Conservation (phyloP, 2,888 invertebrate genomes). For the Plebejus anna region DNA sequence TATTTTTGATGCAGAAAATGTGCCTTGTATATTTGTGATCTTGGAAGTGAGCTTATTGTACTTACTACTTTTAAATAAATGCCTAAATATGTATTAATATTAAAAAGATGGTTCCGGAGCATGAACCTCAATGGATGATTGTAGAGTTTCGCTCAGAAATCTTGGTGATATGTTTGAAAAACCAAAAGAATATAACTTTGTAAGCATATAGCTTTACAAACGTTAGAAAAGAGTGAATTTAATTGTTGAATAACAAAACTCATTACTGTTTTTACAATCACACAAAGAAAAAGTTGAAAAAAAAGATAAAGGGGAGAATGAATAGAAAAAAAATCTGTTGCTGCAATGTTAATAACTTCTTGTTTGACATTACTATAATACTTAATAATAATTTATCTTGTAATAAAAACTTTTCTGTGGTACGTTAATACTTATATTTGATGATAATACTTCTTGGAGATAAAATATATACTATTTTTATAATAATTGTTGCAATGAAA, state of each 20-base stretch:
- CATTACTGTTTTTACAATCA: too few relatives aligned
- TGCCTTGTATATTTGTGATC: slow-evolving; percentile 23
- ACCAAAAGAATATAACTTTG: too few relatives aligned
- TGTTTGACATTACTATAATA: too few relatives aligned
- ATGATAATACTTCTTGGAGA: neutral
- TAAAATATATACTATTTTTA: neutral
- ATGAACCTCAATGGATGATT: neutral
- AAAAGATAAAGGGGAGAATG: too few relatives aligned
- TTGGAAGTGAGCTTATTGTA: slow-evolving; percentile 2
- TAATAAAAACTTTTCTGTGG: neutral
- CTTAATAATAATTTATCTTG: too few relatives aligned
- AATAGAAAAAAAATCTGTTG: too few relatives aligned
- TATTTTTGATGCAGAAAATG: neutral
- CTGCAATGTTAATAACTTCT: too few relatives aligned
- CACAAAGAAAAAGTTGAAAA: too few relatives aligned
- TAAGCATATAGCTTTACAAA: too few relatives aligned
- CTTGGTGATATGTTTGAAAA: too few relatives aligned
- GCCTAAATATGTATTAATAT: neutral
- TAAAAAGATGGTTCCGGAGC: neutral
- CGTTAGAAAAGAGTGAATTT: too few relatives aligned
- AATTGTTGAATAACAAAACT: too few relatives aligned
- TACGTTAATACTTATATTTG: neutral
- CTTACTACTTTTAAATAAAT: neutral
- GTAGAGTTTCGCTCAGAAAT: neutral
- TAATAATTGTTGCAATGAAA: neutral